phyloP scores from a whole-genome alignment of 2,888 invertebrate genomes.

The Aporophyla lueneburgensis region DNA sequence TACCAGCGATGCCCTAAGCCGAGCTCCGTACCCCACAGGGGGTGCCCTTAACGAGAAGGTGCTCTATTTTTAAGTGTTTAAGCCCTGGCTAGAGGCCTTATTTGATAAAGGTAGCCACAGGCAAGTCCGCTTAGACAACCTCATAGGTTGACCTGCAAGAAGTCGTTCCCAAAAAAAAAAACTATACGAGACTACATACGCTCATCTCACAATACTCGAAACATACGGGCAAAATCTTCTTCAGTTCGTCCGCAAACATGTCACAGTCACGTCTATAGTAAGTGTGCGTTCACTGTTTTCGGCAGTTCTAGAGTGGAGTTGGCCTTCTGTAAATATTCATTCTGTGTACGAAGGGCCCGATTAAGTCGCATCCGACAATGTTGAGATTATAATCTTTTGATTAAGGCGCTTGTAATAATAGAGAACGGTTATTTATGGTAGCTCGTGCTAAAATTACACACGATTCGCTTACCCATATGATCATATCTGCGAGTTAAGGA shows the following conservation, averaged over 20 bases:
- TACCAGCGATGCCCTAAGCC: no score
- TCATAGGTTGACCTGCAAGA: no score
- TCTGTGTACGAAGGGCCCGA: conserved; percentile 70
- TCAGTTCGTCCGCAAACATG: background rate
- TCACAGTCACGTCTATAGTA: background rate
- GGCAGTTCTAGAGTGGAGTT: background rate
- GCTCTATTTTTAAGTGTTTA: no score
- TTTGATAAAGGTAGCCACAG: no score
- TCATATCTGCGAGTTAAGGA: conserved; percentile 43
- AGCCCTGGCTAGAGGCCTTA: no score
- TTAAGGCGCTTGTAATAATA: conserved; percentile 89
- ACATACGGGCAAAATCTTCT: background rate
- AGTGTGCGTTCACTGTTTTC: background rate
- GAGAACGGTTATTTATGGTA: conserved; percentile 84
- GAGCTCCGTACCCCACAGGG: no score
- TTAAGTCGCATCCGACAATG: conserved; percentile 83
- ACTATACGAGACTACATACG: background rate
- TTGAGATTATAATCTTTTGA: conserved; percentile 90
- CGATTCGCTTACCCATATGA: conserved; percentile 70
- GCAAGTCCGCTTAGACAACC: no score
- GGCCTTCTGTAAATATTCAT: background rate
- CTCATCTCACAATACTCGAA: background rate
- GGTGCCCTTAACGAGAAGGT: no score
- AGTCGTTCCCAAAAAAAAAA: no score
- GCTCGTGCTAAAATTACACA: conserved; percentile 78